Percentiles rank a stretch among this genome's conserved stretches.
Evolutionary conservation across 2,113 vertebrate species (phyloP).

Genomic region (Engystomops pustulosus): DNA sequence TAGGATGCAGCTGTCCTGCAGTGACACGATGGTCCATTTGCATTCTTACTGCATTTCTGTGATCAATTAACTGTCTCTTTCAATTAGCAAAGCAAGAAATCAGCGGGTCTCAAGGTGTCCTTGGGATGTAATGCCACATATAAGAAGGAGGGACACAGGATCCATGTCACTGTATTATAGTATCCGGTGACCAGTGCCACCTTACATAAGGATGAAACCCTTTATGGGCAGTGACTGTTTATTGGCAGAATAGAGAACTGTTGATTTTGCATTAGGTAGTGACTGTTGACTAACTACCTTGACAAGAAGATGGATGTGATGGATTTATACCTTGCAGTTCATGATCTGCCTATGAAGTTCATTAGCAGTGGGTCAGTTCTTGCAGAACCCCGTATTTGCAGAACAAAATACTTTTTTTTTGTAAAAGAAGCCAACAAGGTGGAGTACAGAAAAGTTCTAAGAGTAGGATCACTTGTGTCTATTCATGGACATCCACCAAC

Average conservation of each 20-base stretch:
- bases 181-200: background rate
- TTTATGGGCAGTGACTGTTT: background rate
- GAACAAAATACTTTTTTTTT: too few relatives aligned
- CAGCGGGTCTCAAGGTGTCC: conserved; percentile 56
- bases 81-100: conserved; percentile 58
- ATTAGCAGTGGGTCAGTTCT: background rate
- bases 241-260: conserved; percentile 11
- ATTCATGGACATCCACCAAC: too few relatives aligned
- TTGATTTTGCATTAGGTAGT: conserved; percentile 32
- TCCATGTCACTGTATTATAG: conserved; percentile 3
- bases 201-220: background rate
- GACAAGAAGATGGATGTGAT: conserved; percentile 27
- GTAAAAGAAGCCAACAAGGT: too few relatives aligned
- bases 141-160: background rate
- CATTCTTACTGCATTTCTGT: conserved; percentile 47
- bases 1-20: background rate
- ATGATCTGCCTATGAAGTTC: background rate
- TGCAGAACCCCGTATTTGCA: too few relatives aligned
- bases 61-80: conserved; percentile 58
- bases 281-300: background rate
- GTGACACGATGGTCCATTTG: conserved; percentile 35
- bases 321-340: conserved; percentile 3
- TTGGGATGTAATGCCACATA: conserved; percentile 30
- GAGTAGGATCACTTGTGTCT: too few relatives aligned
- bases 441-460: too few relatives aligned